Evolutionary conservation across 1,140 invertebrate species (phyloP).

Genomic region (Hypsibius dujardini): DNA sequence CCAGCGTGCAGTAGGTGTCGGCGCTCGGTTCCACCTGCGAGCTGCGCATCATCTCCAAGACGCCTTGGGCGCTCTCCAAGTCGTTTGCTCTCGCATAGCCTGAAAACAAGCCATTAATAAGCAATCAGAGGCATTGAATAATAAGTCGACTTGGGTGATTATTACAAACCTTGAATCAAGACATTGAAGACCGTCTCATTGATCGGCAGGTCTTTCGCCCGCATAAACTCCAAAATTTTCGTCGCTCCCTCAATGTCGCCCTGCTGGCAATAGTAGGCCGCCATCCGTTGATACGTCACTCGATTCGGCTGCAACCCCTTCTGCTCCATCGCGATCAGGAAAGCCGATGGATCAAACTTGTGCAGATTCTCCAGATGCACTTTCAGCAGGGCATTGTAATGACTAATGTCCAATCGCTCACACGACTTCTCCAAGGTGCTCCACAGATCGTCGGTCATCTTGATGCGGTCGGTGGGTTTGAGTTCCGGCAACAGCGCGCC

Average conservation of each 20-base stretch:
- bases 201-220: slow-evolving; percentile 51
- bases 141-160: slow-evolving; percentile 48
- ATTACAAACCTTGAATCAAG: slow-evolving; percentile 48
- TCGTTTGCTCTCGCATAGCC: slow-evolving; percentile 39
- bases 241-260: slow-evolving; percentile 65
- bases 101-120: slow-evolving; percentile 24
- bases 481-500: slow-evolving; percentile 56
- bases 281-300: slow-evolving; percentile 58
- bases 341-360: slow-evolving; percentile 52
- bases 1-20: slow-evolving; percentile 51
- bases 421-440: slow-evolving; percentile 45
- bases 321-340: slow-evolving; percentile 50
- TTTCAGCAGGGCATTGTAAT: slow-evolving; percentile 62
- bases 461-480: slow-evolving; percentile 48
- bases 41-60: slow-evolving; percentile 54
- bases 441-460: slow-evolving; percentile 56
- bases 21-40: slow-evolving; percentile 51
- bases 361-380: slow-evolving; percentile 68
- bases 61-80: slow-evolving; percentile 53
- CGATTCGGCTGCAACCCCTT: slow-evolving; percentile 59
- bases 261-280: slow-evolving; percentile 53
- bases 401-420: slow-evolving; percentile 54
- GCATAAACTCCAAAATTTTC: slow-evolving; percentile 60
- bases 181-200: slow-evolving; percentile 62
- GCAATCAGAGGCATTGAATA: too few relatives aligned